These are phyloP conservation scores for Galagoides demidoff DNA, from an alignment of 2,797 vertebrate species.

Conservation along the genomic window DNA sequence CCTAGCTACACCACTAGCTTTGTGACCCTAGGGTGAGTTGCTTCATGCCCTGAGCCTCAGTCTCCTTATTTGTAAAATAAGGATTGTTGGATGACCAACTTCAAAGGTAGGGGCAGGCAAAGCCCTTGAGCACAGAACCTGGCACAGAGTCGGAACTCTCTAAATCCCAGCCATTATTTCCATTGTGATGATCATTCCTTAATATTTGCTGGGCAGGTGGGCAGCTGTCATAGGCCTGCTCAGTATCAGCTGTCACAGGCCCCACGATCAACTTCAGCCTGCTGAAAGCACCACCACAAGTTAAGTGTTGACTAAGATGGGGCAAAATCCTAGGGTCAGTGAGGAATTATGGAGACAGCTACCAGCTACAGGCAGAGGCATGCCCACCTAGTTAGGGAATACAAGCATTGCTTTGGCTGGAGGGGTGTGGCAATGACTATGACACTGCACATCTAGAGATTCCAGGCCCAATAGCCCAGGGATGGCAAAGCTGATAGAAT, in stretches of 20 bases:
- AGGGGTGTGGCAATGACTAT: neutral
- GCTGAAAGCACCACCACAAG: neutral
- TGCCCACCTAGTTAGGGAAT: neutral
- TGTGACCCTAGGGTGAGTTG: neutral
- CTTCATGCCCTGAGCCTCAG: neutral
- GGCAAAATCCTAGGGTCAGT: neutral
- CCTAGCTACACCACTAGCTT: neutral
- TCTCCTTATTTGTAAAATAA: constrained; percentile 25
- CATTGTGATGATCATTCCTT: neutral
- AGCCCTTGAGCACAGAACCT: neutral
- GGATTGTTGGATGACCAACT: neutral
- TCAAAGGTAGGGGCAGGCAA: neutral
- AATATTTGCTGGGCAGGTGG: neutral
- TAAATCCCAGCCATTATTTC: neutral
- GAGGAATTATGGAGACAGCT: neutral
- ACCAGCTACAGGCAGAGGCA: neutral
- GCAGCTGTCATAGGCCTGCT: neutral
- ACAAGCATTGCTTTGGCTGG: neutral
- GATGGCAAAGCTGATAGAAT: neutral
- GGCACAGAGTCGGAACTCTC: neutral
- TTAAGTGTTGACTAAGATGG: neutral
- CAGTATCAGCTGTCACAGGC: neutral
- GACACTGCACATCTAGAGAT: neutral
- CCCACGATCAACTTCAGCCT: neutral
- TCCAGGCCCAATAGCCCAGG: neutral